Conservation (phyloP, 2,888 invertebrate genomes). For the Stenotaenia linearis region DNA sequence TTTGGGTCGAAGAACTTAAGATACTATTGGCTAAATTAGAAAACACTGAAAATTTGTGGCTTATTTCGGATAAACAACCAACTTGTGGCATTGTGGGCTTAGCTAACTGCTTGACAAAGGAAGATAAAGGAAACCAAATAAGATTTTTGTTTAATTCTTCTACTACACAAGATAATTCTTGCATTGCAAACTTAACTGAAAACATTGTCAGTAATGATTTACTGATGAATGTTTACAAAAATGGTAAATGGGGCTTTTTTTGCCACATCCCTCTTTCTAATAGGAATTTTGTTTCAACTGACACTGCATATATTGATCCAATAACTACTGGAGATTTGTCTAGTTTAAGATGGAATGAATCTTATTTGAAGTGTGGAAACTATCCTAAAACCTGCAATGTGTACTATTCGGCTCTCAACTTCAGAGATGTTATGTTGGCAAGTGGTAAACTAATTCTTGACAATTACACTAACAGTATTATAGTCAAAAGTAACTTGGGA, state of each 20-base stretch:
- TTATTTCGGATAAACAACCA: slow-evolving; percentile 64
- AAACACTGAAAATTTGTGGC: slow-evolving; percentile 49
- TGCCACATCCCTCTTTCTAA: slow-evolving; percentile 65
- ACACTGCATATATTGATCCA: slow-evolving; percentile 52
- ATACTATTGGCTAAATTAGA: slow-evolving; percentile 52
- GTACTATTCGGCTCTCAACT: slow-evolving; percentile 91
- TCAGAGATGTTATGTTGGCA: slow-evolving; percentile 97
- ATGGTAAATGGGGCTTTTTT: slow-evolving; percentile 79
- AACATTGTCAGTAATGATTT: slow-evolving; percentile 63
- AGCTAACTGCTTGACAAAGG: slow-evolving; percentile 55
- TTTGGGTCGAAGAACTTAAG: slow-evolving; percentile 77
- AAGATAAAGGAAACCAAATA: slow-evolving; percentile 42
- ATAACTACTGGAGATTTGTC: slow-evolving; percentile 51
- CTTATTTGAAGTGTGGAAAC: neutral
- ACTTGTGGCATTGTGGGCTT: slow-evolving; percentile 79
- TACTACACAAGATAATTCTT: slow-evolving; percentile 69
- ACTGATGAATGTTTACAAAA: slow-evolving; percentile 74
- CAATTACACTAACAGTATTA: slow-evolving; percentile 55
- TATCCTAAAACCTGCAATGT: too few relatives aligned
- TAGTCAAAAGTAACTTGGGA: slow-evolving; percentile 92
- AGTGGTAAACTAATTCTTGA: slow-evolving; percentile 95
- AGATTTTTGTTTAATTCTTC: slow-evolving; percentile 35
- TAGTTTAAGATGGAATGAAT: slow-evolving; percentile 39
- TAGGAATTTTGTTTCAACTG: slow-evolving; percentile 42
- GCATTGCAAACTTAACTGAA: slow-evolving; percentile 63